Conservation (phyloP, 2,113 vertebrate species). For the Chloropsis cyanopogon region DNA sequence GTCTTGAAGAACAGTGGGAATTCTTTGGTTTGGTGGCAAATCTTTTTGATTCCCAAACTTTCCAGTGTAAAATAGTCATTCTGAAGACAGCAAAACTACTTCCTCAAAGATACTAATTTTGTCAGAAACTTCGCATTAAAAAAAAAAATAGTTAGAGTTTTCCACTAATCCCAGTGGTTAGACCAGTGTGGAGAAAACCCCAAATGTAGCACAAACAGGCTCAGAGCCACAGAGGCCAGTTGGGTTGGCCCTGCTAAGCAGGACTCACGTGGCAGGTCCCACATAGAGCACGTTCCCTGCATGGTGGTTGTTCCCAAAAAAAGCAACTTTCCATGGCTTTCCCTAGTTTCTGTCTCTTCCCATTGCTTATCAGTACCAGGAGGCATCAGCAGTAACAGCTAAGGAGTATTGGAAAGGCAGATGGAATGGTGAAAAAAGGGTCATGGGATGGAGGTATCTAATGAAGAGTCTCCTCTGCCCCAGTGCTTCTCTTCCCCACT, state of each 20-base stretch:
- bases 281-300: background rate
- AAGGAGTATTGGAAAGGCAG: background rate
- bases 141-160: background rate
- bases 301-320: background rate
- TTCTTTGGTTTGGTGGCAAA: background rate
- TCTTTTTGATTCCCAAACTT: background rate
- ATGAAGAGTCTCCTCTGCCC: background rate
- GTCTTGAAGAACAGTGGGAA: background rate
- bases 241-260: background rate
- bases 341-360: background rate
- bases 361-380: background rate
- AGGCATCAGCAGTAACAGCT: background rate
- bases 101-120: background rate
- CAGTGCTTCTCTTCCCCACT: background rate
- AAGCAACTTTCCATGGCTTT: background rate
- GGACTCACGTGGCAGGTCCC: background rate
- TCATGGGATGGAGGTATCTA: background rate
- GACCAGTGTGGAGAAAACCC: background rate
- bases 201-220: background rate
- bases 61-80: background rate
- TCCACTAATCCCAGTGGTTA: background rate
- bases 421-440: background rate
- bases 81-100: background rate
- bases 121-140: background rate
- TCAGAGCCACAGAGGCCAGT: background rate